phyloP scores from a whole-genome alignment of 1,140 invertebrate species.

The Hylaeus anthracinus region DNA sequence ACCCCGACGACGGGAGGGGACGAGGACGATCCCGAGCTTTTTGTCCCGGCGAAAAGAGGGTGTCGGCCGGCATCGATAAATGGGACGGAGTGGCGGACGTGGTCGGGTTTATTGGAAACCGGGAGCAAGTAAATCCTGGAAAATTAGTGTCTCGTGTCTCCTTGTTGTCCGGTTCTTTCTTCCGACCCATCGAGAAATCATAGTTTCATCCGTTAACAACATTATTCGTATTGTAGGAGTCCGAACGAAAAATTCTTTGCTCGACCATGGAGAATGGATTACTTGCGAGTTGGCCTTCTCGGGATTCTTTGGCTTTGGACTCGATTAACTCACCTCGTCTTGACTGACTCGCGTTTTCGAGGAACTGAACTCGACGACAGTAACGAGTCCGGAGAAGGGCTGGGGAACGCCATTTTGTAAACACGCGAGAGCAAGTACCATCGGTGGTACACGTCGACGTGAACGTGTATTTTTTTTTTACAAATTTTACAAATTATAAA shows the following conservation, averaged over 20 bases:
- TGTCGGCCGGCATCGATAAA: conserved; percentile 28
- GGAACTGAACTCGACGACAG: too few species aligned
- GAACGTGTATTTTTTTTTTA: too few species aligned
- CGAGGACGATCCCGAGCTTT: conserved; percentile 24
- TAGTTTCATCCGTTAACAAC: not conserved
- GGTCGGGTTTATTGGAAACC: conserved; percentile 43
- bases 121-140: conserved; percentile 53
- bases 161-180: conserved; percentile 40
- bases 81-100: conserved; percentile 4
- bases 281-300: not conserved
- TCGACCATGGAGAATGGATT: conserved; percentile 24
- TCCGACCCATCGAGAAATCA: conserved; percentile 2
- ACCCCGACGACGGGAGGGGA: not conserved
- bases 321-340: too few species aligned
- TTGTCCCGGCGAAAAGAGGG: conserved; percentile 27
- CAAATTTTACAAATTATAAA: too few species aligned
- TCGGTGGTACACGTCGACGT: too few species aligned
- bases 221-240: too few species aligned
- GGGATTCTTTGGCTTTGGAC: not conserved
- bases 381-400: too few species aligned
- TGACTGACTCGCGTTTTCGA: too few species aligned
- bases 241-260: not conserved
- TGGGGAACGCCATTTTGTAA: too few species aligned
- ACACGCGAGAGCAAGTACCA: too few species aligned
- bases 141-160: conserved; percentile 56